phyloP scores from a whole-genome alignment of 2,113 vertebrate species.

The Malurus melanocephalus region DNA sequence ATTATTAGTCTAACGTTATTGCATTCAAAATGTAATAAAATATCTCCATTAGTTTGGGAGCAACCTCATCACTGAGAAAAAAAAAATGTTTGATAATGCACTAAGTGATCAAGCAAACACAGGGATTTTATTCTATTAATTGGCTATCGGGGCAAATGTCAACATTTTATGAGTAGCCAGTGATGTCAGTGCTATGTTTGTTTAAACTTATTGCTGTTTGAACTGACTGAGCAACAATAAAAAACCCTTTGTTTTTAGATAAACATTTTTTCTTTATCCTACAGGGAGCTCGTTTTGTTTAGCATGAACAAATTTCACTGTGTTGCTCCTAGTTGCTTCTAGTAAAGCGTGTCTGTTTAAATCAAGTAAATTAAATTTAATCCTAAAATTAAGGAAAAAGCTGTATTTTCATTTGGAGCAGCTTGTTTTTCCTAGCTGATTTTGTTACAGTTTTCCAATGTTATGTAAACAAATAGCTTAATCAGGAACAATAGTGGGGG shows the following conservation, averaged over 20 bases:
- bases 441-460: conserved; percentile 6
- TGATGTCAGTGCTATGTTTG: background rate
- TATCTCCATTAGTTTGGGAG: conserved; percentile 39
- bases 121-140: conserved; percentile 63
- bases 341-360: conserved; percentile 54
- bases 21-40: conserved; percentile 37
- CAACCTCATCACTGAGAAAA: conserved; percentile 32
- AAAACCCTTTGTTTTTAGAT: conserved; percentile 53
- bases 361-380: conserved; percentile 48
- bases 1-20: conserved; percentile 32
- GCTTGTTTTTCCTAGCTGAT: conserved; percentile 23
- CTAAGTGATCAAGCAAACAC: background rate
- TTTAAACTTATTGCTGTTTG: conserved; percentile 59
- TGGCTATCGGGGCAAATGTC: background rate
- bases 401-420: conserved; percentile 11
- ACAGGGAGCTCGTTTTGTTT: conserved; percentile 39
- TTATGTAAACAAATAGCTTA: conserved; percentile 32
- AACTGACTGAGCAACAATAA: conserved; percentile 61
- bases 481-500: conserved; percentile 9
- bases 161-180: conserved; percentile 25
- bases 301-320: conserved; percentile 15
- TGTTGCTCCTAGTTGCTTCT: conserved; percentile 27
- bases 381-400: conserved; percentile 52
- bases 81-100: background rate
- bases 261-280: conserved; percentile 39